Base-by-base conservation (phyloP, 1,140 invertebrate species). In the Batillaria attramentaria region DNA sequence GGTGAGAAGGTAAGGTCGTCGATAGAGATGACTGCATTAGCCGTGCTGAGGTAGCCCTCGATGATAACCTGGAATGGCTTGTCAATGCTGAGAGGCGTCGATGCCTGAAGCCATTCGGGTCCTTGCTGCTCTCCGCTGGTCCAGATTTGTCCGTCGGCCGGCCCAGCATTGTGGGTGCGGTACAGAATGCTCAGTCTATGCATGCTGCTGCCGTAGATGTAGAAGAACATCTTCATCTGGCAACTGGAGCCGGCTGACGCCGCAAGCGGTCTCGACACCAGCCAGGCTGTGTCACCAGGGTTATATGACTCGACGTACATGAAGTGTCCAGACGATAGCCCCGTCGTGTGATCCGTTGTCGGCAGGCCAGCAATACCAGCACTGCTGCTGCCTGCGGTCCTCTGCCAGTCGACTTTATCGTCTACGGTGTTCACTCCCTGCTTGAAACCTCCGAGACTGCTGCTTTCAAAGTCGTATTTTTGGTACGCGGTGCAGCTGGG, bases 1-100 rank as follows among this genome's bases (percentile, higher is more conserved):
- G 86, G 85, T 2, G 85, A 82, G 69, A 90, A 89, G 4, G 83
- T 82, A 8, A 91, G 80, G 72, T 92, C 91, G 82, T 91, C 91
- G 72, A 92, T 87, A n/a, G 89, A 90, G 60, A 91, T 82, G 72
- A 87, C 87, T 20, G 78, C 73, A 70, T 81, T 84, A 50, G 77
- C 79, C 42, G 84, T 81, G 18, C 86, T 84, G 43, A 86, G 82
- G 24, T 72, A 78, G 28, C 81, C 88, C 74, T 89, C 88, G 46
- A 89, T 82, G 35, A 89, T 85, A 3, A 89, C 65, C 70, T 88
- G 86, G 82, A 87, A 89, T 31, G 65, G 80, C 10, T 72, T 75
- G 46, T 69, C 78, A 18, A 84, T 77, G 37, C 79, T 84, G 1
- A 84, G 42, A 6, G 43, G 75, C 0, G 87, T 68, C 31, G 57